Evolutionary conservation across 2,888 invertebrate species (phyloP).

Genomic region (Amiota minor): DNA sequence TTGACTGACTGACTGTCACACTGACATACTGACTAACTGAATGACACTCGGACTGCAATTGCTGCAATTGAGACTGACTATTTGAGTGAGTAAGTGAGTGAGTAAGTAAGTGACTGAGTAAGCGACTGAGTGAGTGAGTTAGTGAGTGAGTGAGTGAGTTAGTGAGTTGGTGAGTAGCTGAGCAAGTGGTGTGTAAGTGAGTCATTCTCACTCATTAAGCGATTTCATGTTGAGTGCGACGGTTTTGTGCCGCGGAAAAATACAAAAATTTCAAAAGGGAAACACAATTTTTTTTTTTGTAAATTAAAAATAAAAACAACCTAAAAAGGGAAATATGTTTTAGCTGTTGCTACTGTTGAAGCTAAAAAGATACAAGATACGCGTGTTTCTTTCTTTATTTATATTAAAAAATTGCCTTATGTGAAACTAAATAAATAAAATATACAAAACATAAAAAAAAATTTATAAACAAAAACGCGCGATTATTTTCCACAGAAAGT

Average conservation of each 20-base stretch:
- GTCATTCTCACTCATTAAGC: conserved; percentile 58
- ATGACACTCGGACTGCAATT: background rate
- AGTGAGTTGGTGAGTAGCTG: background rate
- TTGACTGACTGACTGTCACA: too few species aligned
- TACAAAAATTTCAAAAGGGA: conserved; percentile 3
- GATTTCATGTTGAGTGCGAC: conserved; percentile 57
- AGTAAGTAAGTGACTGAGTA: background rate
- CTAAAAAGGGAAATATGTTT: background rate
- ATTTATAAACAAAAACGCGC: conserved; percentile 14
- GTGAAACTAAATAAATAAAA: background rate
- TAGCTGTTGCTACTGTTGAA: too few species aligned
- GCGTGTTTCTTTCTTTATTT: too few species aligned
- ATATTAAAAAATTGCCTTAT: too few species aligned
- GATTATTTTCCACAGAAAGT: too few species aligned
- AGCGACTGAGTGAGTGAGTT: background rate
- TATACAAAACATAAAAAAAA: background rate
- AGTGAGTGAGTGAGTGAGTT: background rate
- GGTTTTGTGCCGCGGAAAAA: conserved; percentile 49
- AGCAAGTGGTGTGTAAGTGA: conserved; percentile 35
- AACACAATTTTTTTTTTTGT: background rate
- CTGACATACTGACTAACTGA: background rate
- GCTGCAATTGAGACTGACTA: too few species aligned
- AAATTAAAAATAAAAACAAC: background rate
- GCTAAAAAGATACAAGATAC: background rate
- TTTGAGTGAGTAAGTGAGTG: too few species aligned